Conservation (phyloP, 2,888 invertebrate genomes). For the Rotaria macrura region DNA sequence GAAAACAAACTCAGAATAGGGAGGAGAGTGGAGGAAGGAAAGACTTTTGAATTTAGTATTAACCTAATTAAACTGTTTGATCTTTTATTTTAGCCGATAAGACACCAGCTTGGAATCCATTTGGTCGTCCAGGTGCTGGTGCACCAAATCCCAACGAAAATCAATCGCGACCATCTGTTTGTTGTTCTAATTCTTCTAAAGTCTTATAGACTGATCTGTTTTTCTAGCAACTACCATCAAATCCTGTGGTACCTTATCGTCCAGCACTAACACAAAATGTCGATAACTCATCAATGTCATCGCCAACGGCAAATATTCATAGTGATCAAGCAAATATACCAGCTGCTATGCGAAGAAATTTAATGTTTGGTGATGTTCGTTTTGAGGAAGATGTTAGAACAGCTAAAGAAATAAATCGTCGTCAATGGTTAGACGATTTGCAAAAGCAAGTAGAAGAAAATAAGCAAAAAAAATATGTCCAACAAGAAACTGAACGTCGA, state of each 20-base stretch:
- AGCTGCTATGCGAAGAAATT: constrained; percentile 30
- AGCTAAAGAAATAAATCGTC: constrained; percentile 27
- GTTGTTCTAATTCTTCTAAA: neutral
- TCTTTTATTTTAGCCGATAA: neutral
- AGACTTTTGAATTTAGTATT: no score
- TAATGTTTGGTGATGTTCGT: constrained; percentile 23
- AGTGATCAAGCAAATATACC: constrained; percentile 26
- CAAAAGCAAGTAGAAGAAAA: constrained; percentile 24
- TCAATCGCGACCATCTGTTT: neutral
- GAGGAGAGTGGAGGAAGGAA: no score
- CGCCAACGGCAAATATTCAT: no score
- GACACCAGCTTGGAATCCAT: neutral
- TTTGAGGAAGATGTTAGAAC: constrained; percentile 26
- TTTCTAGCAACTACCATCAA: neutral
- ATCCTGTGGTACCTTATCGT: neutral
- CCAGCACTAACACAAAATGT: neutral
- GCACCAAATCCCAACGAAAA: neutral
- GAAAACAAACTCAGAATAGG: no score
- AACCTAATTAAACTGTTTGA: no score
- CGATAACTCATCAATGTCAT: neutral
- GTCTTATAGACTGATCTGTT: neutral
- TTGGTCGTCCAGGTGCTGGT: neutral
- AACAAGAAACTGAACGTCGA: neutral
- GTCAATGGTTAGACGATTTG: constrained; percentile 30
- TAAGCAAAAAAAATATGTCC: neutral